Base-by-base conservation (phyloP, 2,888 invertebrate genomes). In the Holacanthella duospinosa region DNA sequence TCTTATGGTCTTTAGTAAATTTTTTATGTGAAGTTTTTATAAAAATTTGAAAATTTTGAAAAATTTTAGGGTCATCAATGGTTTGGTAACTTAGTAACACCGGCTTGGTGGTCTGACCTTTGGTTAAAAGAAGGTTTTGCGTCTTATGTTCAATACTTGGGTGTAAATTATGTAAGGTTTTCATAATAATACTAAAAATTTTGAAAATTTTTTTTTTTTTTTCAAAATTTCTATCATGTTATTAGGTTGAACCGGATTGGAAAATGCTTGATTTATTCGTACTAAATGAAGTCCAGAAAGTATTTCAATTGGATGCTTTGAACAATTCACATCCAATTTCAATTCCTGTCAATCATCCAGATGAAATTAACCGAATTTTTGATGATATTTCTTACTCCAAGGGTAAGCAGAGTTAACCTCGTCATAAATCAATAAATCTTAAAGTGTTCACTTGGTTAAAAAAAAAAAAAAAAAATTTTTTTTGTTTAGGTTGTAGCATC, bases 401-500 rank as follows among this genome's bases (percentile, higher is more conserved):
- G 67, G 76, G 60, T 85, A 76, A 24, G 48, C 6, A 36, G 16
- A 36, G 36, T 9, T 36, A 9, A 9, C 36, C 16, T 6, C 36
- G 6, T 16, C 16, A 6, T 36, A 36, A 36, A 36, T 36, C 9
- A n/a, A n/a, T n/a, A 36, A 36, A 36, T 36, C 36, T 36, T 36
- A 16, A 36, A 6, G 16, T 36, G 6, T 36, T 36, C 9, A 9
- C 9, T 9, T 16, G 9, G 36, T 16, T 36, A 36, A 36, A n/a
- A n/a, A n/a, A n/a, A n/a, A n/a, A n/a, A n/a, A n/a, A n/a, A n/a
- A n/a, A n/a, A n/a, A 4, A 55, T 25, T 36, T 12, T 6, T 28
- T 58, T 27, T 48, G 19, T 9, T 55, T 29, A 85, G 91, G 91
- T 0, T 85, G 89, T 0, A 83, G 85, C 0, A 82, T 96, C 54